These are phyloP conservation scores for Drosophila sucinea DNA, from an alignment of 1,140 invertebrate genomes.

Conservation along the genomic window DNA sequence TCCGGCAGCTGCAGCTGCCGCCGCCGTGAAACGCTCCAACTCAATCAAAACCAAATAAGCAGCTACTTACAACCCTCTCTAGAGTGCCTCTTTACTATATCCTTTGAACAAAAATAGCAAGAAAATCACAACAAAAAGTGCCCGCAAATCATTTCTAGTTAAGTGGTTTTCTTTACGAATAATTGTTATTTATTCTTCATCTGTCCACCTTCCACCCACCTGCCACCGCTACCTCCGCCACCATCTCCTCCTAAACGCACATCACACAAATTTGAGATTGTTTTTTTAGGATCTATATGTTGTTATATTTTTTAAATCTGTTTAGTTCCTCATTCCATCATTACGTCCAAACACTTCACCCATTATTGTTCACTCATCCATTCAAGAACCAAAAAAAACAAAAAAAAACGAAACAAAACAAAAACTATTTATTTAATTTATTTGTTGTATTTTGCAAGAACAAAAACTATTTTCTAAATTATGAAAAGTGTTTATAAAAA, in stretches of 20 bases:
- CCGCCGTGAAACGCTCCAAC: constrained; percentile 60
- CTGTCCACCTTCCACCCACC: background rate
- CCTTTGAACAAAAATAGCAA: background rate
- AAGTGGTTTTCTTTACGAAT: constrained; percentile 16
- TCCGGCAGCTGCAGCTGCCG: constrained; percentile 1
- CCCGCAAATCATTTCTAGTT: constrained; percentile 48
- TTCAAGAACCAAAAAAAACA: constrained; percentile 11
- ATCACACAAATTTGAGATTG: background rate
- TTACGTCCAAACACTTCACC: background rate
- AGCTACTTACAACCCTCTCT: background rate
- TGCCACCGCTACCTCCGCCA: background rate
- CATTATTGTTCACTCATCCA: constrained; percentile 21
- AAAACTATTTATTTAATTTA: constrained; percentile 65
- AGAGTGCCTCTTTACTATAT: constrained; percentile 38
- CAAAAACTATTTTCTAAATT: constrained; percentile 49
- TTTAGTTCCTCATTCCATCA: constrained; percentile 6
- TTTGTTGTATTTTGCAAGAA: constrained; percentile 62
- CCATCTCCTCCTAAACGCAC: background rate
- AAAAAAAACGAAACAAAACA: background rate
- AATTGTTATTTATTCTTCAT: constrained; percentile 5
- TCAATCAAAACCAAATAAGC: constrained; percentile 71
- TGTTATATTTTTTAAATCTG: constrained; percentile 3
- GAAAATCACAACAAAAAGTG: constrained; percentile 36
- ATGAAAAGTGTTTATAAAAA: constrained; percentile 60
- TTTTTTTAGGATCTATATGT: constrained; percentile 5